Conservation (phyloP, 2,113 vertebrate species). For the Ornithorhynchus anatinus region DNA sequence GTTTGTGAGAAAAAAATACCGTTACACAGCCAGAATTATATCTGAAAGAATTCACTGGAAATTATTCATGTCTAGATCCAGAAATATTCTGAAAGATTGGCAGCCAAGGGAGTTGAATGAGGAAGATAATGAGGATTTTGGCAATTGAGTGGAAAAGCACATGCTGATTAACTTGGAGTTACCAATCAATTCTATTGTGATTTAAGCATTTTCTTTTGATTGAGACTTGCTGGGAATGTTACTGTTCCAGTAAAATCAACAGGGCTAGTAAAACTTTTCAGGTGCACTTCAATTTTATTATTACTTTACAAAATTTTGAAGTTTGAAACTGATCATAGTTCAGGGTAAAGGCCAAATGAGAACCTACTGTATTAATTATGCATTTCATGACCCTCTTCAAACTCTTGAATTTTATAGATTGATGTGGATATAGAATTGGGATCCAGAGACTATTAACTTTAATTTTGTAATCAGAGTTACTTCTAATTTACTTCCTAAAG, state of each 20-base stretch:
- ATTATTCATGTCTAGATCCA: background rate
- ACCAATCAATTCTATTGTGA: background rate
- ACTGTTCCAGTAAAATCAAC: background rate
- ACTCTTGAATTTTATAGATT: slow-evolving; percentile 15
- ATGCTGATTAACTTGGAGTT: slow-evolving; percentile 49
- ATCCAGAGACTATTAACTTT: slow-evolving; percentile 25
- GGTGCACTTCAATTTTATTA: background rate
- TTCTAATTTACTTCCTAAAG: slow-evolving; percentile 30
- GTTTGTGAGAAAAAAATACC: background rate
- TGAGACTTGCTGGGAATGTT: background rate
- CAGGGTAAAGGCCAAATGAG: background rate
- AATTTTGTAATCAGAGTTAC: slow-evolving; percentile 15
- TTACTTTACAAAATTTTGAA: background rate
- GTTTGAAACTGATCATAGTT: slow-evolving; percentile 35
- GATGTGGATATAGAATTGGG: slow-evolving; percentile 12
- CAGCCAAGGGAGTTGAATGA: slow-evolving; percentile 24
- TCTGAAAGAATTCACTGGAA: slow-evolving; percentile 34
- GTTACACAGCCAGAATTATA: slow-evolving; percentile 8
- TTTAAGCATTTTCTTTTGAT: background rate
- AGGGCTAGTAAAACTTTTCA: background rate
- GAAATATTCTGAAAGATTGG: slow-evolving; percentile 17
- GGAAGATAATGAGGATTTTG: slow-evolving; percentile 51
- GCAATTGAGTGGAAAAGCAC: slow-evolving; percentile 24
- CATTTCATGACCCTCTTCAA: slow-evolving; percentile 37
- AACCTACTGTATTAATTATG: slow-evolving; percentile 24